Base-by-base conservation (phyloP, 2,888 invertebrate species). In the Phymatocera aterrima region DNA sequence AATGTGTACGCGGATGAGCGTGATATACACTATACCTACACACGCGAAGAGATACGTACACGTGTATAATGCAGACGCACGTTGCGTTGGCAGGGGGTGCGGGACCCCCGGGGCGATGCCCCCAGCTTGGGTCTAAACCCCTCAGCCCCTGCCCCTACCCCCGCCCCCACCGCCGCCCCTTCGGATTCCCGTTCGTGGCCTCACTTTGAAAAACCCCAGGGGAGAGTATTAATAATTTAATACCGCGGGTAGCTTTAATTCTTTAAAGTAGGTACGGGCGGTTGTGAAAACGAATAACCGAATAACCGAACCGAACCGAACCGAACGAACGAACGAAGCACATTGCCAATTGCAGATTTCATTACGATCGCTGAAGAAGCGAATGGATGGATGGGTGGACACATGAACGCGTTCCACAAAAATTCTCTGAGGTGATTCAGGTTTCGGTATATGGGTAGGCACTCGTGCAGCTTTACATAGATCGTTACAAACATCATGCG, bases 211-310 rank as follows among this genome's bases (percentile, higher is more conserved):
- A 46, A 72, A 79, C 78, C 79, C 80, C 81, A 78, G 78, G 80
- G 78, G 68, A 80, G 79, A 75, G 80, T 79, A 86, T 87, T 86
- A 85, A 88, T 87, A 86, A 87, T 88, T 87, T 84, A 87, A 86
- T 83, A 83, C 84, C 75, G 43, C 40, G 40, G 60, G 21, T 43
- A 57, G 60, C 81, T 85, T 86, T 85, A 85, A 85, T 87, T 83
- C 82, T 79, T 79, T 74, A 77, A 80, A 77, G 78, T 82, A 43
- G 60, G 79, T n/a, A 34, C 34, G 64, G n/a, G n/a, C n/a, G n/a
- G n/a, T n/a, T n/a, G n/a, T n/a, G n/a, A n/a, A n/a, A n/a, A n/a
- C n/a, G n/a, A n/a, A n/a, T n/a, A n/a, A n/a, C n/a, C n/a, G n/a
- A n/a, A n/a, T n/a, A n/a, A n/a, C n/a, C n/a, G n/a, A n/a, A n/a